phyloP scores from a whole-genome alignment of 2,888 invertebrate genomes.

The Phytoseiulus persimilis region DNA sequence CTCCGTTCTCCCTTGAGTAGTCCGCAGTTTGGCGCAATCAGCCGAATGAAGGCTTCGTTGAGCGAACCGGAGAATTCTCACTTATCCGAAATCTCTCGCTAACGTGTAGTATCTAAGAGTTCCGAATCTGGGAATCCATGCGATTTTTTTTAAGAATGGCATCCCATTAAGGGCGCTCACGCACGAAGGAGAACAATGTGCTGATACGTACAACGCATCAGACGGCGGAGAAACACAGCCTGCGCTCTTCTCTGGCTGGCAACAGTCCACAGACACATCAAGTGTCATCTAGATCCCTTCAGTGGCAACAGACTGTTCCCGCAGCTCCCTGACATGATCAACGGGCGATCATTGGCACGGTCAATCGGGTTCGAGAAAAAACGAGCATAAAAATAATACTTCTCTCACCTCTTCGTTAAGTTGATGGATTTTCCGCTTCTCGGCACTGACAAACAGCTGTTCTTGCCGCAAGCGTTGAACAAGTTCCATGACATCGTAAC shows the following conservation, averaged over 20 bases:
- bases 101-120: too few species aligned
- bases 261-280: not conserved
- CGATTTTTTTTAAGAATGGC: not conserved
- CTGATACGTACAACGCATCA: not conserved
- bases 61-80: too few species aligned
- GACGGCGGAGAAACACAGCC: not conserved
- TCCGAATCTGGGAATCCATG: too few species aligned
- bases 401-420: slow-evolving; percentile 50
- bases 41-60: too few species aligned
- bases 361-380: not conserved
- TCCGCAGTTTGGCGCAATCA: too few species aligned
- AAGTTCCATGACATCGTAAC: slow-evolving; percentile 57
- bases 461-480: slow-evolving; percentile 69
- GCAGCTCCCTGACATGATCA: not conserved
- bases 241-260: not conserved
- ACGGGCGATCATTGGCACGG: not conserved
- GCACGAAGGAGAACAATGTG: not conserved
- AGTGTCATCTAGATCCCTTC: not conserved
- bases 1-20: too few species aligned
- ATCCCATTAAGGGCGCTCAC: not conserved
- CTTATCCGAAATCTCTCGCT: too few species aligned
- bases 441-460: slow-evolving; percentile 74
- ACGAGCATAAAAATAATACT: not conserved
- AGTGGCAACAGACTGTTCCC: not conserved
- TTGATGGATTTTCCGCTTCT: slow-evolving; percentile 61